Percentiles rank a stretch among this genome's conserved stretches.
Evolutionary conservation across 2,888 invertebrate species (phyloP).

Genomic region (Penaeus monodon): DNA sequence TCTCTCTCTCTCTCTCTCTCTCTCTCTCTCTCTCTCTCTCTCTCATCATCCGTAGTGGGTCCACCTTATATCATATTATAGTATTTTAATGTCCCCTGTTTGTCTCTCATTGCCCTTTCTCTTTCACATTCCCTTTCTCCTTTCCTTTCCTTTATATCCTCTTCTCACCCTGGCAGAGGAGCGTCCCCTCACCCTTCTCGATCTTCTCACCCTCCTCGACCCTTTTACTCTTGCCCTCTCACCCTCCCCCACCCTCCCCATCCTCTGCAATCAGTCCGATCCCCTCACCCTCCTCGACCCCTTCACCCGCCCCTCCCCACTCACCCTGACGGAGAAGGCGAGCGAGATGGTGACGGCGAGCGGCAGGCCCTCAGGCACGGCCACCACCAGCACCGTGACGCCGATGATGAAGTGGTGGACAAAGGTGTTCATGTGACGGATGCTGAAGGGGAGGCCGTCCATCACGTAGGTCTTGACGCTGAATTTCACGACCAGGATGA

Average conservation of each 20-base stretch:
- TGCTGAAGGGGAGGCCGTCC: constrained; percentile 80
- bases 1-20: background rate
- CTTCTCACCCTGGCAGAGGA: too few species aligned
- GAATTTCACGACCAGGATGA: constrained; percentile 95
- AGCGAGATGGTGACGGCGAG: constrained; percentile 97
- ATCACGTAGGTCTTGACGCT: constrained; percentile 90
- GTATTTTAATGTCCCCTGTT: too few species aligned
- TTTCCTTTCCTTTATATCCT: too few species aligned
- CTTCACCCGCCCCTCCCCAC: background rate
- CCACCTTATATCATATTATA: too few species aligned
- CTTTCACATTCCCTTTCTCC: too few species aligned
- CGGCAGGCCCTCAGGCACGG: constrained; percentile 98
- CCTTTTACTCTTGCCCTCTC: too few species aligned
- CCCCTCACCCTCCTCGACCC: too few species aligned
- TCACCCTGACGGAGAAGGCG: constrained; percentile 98
- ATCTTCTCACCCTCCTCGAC: too few species aligned
- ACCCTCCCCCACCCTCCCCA: too few species aligned
- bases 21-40: background rate
- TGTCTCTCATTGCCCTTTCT: background rate
- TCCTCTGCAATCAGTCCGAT: too few species aligned
- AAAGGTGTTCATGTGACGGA: constrained; percentile 88
- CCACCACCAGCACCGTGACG: constrained; percentile 98
- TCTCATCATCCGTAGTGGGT: too few species aligned
- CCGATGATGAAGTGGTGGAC: constrained; percentile 99
- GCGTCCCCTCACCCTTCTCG: too few species aligned